These are phyloP conservation scores for Malurus melanocephalus DNA, from an alignment of 2,113 vertebrate genomes.

Conservation along the genomic window DNA sequence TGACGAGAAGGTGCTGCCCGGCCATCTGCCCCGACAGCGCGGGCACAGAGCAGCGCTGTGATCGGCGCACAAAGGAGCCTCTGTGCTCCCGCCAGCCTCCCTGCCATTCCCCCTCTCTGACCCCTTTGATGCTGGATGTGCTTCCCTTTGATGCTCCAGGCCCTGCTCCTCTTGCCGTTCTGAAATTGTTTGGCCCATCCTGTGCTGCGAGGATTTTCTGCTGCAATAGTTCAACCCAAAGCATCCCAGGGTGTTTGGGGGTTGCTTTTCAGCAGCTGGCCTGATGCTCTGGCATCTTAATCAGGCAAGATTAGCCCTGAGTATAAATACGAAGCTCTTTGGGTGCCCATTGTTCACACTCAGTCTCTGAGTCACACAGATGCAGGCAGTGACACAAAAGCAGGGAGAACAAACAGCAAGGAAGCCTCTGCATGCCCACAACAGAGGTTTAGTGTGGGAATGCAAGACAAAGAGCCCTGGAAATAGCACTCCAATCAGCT, in stretches of 20 bases:
- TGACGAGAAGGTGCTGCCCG: conserved; percentile 57
- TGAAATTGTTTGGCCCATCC: not conserved
- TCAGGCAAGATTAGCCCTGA: not conserved
- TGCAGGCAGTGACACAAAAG: conserved; percentile 25
- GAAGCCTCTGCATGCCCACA: conserved; percentile 2
- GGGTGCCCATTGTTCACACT: conserved; percentile 13
- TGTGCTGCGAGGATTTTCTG: not conserved
- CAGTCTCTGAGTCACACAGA: conserved; percentile 43
- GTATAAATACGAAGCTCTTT: not conserved
- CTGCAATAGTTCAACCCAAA: not conserved
- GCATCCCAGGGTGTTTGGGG: not conserved
- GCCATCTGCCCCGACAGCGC: conserved; percentile 22
- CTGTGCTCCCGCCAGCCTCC: conserved; percentile 33
- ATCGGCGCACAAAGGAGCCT: conserved; percentile 20
- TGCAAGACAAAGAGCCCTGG: conserved; percentile 17
- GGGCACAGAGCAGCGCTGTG: conserved; percentile 33
- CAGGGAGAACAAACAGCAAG: conserved; percentile 34
- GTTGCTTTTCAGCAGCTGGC: not conserved
- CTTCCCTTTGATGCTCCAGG: conserved; percentile 6
- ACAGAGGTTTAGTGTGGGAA: not conserved
- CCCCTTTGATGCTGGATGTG: conserved; percentile 11
- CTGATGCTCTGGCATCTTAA: not conserved
- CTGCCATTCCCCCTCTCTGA: not conserved
- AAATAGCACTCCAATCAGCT: conserved; percentile 9
- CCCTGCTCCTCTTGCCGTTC: not conserved